Conservation (phyloP, 2,113 vertebrate species). For the Paramisgurnus dabryanus region DNA sequence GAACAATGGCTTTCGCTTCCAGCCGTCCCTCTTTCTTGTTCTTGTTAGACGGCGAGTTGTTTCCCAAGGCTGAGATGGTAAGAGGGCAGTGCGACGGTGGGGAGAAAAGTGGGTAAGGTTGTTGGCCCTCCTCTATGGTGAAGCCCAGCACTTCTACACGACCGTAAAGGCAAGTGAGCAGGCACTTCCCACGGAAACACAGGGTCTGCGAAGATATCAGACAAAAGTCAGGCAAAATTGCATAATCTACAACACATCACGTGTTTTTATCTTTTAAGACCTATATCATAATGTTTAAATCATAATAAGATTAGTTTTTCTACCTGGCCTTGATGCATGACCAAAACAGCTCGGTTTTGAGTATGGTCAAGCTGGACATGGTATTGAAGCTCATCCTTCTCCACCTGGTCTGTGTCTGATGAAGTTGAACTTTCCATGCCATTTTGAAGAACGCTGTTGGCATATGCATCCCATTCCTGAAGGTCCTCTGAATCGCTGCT, state of each 20-base stretch:
- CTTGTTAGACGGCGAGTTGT: constrained; percentile 57
- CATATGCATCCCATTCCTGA: constrained; percentile 65
- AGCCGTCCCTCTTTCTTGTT: constrained; percentile 61
- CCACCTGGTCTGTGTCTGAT: constrained; percentile 42
- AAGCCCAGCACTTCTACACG: constrained; percentile 87
- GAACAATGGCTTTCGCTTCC: constrained; percentile 72
- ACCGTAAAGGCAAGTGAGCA: constrained; percentile 86
- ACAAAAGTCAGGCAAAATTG: not conserved
- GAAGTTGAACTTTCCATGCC: constrained; percentile 37
- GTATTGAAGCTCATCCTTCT: constrained; percentile 60
- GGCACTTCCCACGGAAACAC: constrained; percentile 84
- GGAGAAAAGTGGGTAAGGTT: constrained; percentile 81
- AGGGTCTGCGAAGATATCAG: constrained; percentile 67
- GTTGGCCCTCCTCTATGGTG: constrained; percentile 82
- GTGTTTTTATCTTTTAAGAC: not conserved
- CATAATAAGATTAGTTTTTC: not conserved
- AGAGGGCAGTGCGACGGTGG: constrained; percentile 81
- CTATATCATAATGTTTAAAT: not conserved
- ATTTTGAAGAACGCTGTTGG: constrained; percentile 60
- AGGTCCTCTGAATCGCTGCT: constrained; percentile 62
- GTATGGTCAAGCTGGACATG: constrained; percentile 66
- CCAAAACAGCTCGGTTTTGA: constrained; percentile 68
- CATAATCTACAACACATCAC: not conserved
- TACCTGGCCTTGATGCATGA: constrained; percentile 77
- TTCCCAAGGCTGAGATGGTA: constrained; percentile 71